phyloP scores from a whole-genome alignment of 2,888 invertebrate species.

The Phlogophora meticulosa region DNA sequence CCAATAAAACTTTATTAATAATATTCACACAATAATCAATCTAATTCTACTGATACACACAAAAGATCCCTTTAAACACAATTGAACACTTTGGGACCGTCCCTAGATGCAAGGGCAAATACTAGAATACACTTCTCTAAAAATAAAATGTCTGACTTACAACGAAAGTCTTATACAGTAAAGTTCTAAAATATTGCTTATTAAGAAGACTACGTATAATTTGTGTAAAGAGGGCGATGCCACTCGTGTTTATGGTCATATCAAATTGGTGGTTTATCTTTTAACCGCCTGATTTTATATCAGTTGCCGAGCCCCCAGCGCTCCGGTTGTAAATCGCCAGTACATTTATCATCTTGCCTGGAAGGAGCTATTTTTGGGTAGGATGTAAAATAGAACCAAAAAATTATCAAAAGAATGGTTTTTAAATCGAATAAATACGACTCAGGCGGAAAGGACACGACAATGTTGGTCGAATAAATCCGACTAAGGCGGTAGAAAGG shows the following conservation, averaged over 20 bases:
- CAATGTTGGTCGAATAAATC: no score
- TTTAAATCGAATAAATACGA: no score
- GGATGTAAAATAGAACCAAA: no score
- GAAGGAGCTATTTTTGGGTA: no score
- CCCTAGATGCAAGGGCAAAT: constrained; percentile 48
- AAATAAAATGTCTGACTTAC: constrained; percentile 68
- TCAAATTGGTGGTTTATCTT: background rate
- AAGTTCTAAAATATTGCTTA: constrained; percentile 62
- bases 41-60: constrained; percentile 60
- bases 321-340: no score
- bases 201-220: constrained; percentile 50
- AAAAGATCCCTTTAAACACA: constrained; percentile 65
- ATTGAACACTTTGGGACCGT: constrained; percentile 76
- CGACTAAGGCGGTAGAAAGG: no score
- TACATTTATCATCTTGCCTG: no score
- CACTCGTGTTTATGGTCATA: constrained; percentile 19
- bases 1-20: constrained; percentile 53
- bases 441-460: no score
- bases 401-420: no score
- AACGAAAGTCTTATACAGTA: constrained; percentile 42
- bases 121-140: constrained; percentile 66
- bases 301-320: no score
- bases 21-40: constrained; percentile 57
- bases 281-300: background rate
- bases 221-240: constrained; percentile 30